These are phyloP conservation scores for Calliphora vicina DNA, from an alignment of 1,140 invertebrate species.

Conservation along the genomic window DNA sequence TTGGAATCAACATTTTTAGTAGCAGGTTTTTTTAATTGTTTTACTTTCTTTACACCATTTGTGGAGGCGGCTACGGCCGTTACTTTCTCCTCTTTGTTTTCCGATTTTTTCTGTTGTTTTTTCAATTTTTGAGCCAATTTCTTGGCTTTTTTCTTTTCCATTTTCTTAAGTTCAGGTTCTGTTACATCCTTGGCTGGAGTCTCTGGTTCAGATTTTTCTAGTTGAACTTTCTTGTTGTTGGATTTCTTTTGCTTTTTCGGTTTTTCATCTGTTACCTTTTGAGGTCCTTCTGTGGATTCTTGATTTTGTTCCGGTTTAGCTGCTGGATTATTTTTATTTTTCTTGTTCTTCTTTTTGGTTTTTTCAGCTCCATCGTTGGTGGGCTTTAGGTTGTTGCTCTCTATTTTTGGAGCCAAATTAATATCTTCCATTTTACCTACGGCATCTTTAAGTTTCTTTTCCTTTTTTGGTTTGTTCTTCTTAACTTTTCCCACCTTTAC, in stretches of 20 bases:
- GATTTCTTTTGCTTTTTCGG: not conserved
- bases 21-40: no score
- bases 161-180: constrained; percentile 47
- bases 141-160: constrained; percentile 58
- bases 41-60: not conserved
- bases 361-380: not conserved
- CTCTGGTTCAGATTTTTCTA: not conserved
- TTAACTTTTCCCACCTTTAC: constrained; percentile 25
- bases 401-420: constrained; percentile 1
- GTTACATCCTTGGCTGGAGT: constrained; percentile 38
- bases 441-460: constrained; percentile 12
- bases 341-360: not conserved
- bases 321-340: not conserved
- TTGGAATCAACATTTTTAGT: not conserved
- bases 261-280: not conserved
- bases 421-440: not conserved
- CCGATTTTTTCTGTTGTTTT: constrained; percentile 45
- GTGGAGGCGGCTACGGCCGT: not conserved
- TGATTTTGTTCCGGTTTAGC: not conserved
- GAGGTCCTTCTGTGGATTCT: not conserved
- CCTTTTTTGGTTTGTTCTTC: constrained; percentile 36
- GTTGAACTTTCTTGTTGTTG: not conserved
- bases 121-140: constrained; percentile 55
- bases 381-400: not conserved
- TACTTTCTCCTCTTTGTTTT: not conserved